Conservation (phyloP, 2,113 vertebrate species). For the Dissostichus mawsoni region DNA sequence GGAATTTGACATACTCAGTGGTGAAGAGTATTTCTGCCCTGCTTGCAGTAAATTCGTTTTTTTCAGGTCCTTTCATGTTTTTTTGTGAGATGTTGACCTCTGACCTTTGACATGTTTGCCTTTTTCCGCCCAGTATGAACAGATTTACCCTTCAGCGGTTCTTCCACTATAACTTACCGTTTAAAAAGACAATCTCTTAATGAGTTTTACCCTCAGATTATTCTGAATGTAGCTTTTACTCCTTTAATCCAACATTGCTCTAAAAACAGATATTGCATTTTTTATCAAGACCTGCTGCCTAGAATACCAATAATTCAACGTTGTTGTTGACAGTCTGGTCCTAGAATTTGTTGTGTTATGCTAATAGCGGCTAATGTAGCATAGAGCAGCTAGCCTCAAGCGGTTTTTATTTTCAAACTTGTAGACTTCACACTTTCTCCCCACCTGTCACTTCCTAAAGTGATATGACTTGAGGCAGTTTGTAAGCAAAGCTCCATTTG, state of each 20-base stretch:
- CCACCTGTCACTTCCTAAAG: neutral
- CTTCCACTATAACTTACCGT: neutral
- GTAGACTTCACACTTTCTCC: neutral
- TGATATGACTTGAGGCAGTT: neutral
- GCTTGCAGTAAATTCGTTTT: neutral
- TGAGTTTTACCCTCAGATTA: neutral
- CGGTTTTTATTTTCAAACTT: neutral
- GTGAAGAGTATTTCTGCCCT: neutral
- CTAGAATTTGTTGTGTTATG: neutral
- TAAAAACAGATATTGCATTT: neutral
- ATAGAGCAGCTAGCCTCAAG: neutral
- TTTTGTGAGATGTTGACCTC: constrained; percentile 28
- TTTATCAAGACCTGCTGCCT: neutral
- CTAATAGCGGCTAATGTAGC: neutral
- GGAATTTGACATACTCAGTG: neutral
- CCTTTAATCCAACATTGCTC: neutral
- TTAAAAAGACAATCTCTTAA: neutral
- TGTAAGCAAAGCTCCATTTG: neutral
- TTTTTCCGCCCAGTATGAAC: neutral
- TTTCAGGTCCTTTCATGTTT: neutral
- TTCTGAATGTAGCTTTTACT: neutral
- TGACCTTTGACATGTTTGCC: constrained; percentile 48
- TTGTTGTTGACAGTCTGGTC: neutral
- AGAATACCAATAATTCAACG: neutral
- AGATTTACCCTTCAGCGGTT: neutral